Percentiles rank a stretch among this genome's conserved stretches.
These are phyloP conservation scores for Tetragonisca angustula DNA, from an alignment of 2,888 invertebrate species.

Conservation along the genomic window DNA sequence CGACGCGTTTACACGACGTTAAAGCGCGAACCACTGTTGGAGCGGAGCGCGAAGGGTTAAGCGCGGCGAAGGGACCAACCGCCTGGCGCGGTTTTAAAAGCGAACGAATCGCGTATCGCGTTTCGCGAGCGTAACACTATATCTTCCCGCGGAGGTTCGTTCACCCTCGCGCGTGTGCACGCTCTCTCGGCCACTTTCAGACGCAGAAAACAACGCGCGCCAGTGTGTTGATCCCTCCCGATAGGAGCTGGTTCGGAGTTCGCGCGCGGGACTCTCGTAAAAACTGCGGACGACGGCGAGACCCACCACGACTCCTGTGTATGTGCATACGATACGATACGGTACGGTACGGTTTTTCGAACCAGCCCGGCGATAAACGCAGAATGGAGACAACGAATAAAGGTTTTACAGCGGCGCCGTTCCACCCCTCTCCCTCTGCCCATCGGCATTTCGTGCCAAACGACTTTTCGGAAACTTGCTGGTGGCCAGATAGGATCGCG, in stretches of 20 bases:
- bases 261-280: constrained; percentile 18
- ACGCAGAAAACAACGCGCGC: constrained; percentile 30
- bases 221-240: not conserved
- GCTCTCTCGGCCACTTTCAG: constrained; percentile 18
- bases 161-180: constrained; percentile 36
- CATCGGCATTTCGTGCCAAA: constrained; percentile 11
- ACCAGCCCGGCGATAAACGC: constrained; percentile 9
- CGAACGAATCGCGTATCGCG: constrained; percentile 38
- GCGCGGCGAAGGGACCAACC: not conserved
- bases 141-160: constrained; percentile 44
- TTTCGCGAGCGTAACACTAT: constrained; percentile 44
- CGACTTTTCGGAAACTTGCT: not conserved
- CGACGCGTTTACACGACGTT: not conserved
- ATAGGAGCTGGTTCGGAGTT: constrained; percentile 14
- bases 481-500: not conserved
- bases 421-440: not conserved
- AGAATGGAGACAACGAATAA: not conserved
- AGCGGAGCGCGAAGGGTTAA: constrained; percentile 6
- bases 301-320: not conserved
- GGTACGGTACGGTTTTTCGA: not conserved
- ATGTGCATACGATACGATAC: no score
- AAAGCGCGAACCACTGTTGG: no score
- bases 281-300: not conserved
- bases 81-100: constrained; percentile 16
- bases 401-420: constrained; percentile 10